Conservation (phyloP, 2,797 vertebrate genomes). For the Steatocranus sp. region DNA sequence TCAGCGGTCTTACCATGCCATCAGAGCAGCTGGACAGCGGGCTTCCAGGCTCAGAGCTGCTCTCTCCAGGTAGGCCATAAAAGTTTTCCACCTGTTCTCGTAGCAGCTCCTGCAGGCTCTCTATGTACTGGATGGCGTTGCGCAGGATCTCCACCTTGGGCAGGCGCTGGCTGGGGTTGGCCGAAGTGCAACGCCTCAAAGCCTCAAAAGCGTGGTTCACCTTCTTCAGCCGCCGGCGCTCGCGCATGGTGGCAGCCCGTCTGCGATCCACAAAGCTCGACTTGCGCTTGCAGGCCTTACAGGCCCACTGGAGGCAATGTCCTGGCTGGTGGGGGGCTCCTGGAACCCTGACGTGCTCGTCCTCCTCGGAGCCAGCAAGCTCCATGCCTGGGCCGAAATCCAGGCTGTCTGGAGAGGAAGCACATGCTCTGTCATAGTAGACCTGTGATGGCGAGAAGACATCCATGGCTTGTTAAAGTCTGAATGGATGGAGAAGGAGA, state of each 20-base stretch:
- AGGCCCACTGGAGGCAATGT: constrained; percentile 97
- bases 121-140: constrained; percentile 96
- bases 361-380: constrained; percentile 81
- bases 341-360: constrained; percentile 88
- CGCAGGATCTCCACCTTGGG: constrained; percentile 98
- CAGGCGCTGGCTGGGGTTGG: constrained; percentile 91
- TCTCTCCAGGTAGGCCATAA: constrained; percentile 84
- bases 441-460: constrained; percentile 87
- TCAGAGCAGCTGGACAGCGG: constrained; percentile 93
- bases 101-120: constrained; percentile 93
- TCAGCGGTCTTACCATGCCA: constrained; percentile 83
- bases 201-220: constrained; percentile 98
- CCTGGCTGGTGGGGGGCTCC: constrained; percentile 87
- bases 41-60: constrained; percentile 88
- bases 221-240: constrained; percentile 93
- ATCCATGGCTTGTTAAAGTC: constrained; percentile 74
- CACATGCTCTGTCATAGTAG: constrained; percentile 86
- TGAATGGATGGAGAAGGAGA: constrained; percentile 13
- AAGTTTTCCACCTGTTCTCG: constrained; percentile 91
- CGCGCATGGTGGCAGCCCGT: constrained; percentile 95
- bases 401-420: constrained; percentile 84
- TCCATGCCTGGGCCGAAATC: constrained; percentile 78
- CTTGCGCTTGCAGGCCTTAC: constrained; percentile 96
- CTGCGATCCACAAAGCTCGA: constrained; percentile 89
- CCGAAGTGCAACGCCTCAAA: constrained; percentile 89